Conservation (phyloP, 2,113 vertebrate species). For the Cololabis saira region DNA sequence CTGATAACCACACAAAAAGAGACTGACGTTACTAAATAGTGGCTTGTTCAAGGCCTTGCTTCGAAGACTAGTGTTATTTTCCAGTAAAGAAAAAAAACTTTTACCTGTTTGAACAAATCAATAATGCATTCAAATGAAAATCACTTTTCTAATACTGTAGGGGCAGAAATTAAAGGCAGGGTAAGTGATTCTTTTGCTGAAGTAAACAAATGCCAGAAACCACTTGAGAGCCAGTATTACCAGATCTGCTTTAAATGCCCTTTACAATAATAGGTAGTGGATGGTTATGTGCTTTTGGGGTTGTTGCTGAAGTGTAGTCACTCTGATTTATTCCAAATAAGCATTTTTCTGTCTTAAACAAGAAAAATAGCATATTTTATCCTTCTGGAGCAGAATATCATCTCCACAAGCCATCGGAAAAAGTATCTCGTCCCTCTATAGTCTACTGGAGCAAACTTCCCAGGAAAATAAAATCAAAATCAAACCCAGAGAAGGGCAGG, state of each 20-base stretch:
- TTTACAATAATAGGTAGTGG: no score
- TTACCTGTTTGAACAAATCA: conserved; percentile 22
- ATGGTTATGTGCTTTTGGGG: no score
- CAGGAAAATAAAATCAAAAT: conserved; percentile 43
- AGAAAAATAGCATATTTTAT: no score
- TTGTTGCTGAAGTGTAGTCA: no score
- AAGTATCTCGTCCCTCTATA: conserved; percentile 45
- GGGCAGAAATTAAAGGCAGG: neutral
- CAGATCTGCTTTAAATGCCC: no score
- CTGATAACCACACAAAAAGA: conserved; percentile 12
- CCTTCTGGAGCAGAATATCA: no score
- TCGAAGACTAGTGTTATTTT: conserved; percentile 45
- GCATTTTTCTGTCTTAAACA: no score
- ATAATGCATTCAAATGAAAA: conserved; percentile 18
- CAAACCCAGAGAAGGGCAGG: conserved; percentile 23
- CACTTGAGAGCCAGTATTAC: no score
- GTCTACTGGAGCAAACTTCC: conserved; percentile 49
- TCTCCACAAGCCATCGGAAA: conserved; percentile 22
- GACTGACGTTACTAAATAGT: conserved; percentile 10
- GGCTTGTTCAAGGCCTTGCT: conserved; percentile 34
- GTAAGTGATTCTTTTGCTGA: neutral
- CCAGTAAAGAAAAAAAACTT: no score
- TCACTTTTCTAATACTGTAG: conserved; percentile 5
- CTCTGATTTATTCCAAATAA: no score
- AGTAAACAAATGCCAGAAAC: no score